Conservation (phyloP, 2,888 invertebrate genomes). For the Lymantria dispar region DNA sequence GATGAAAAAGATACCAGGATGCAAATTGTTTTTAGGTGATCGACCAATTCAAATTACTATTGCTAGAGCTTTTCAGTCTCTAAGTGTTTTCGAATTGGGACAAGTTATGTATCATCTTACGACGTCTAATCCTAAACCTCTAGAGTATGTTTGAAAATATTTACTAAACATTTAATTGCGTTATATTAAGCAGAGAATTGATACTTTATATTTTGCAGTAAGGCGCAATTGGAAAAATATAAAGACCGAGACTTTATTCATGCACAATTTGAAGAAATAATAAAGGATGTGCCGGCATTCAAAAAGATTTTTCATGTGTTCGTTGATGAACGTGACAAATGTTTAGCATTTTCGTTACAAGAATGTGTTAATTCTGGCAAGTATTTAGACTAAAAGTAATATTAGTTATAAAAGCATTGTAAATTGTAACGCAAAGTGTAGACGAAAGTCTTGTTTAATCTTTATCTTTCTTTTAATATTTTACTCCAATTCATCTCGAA, state of each 20-base stretch:
- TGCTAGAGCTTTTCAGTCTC: conserved; percentile 70
- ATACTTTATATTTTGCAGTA: conserved; percentile 42
- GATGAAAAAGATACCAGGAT: conserved; percentile 77
- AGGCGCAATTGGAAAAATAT: conserved; percentile 63
- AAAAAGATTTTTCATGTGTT: conserved; percentile 77
- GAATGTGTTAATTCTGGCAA: conserved; percentile 70
- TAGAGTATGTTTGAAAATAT: conserved; percentile 53
- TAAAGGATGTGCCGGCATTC: conserved; percentile 70
- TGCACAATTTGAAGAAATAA: conserved; percentile 73
- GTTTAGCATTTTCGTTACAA: conserved; percentile 72
- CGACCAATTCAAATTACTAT: conserved; percentile 75
- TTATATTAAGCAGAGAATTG: neutral
- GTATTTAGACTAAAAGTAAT: conserved; percentile 10
- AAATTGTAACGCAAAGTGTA: no score
- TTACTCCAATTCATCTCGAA: no score
- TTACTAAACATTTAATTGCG: neutral
- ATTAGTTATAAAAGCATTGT: no score
- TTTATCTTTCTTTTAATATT: no score
- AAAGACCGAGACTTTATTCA: conserved; percentile 72
- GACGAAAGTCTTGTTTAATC: no score
- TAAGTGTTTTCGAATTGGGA: conserved; percentile 67
- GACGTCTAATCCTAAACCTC: conserved; percentile 62
- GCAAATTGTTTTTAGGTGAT: conserved; percentile 73
- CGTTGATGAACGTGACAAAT: conserved; percentile 74
- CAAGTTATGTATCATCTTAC: conserved; percentile 74